Evolutionary conservation across 2,888 invertebrate genomes (phyloP), one percentile per base, ranked within the genome.

Genomic region (Leptopilina myrica): DNA sequence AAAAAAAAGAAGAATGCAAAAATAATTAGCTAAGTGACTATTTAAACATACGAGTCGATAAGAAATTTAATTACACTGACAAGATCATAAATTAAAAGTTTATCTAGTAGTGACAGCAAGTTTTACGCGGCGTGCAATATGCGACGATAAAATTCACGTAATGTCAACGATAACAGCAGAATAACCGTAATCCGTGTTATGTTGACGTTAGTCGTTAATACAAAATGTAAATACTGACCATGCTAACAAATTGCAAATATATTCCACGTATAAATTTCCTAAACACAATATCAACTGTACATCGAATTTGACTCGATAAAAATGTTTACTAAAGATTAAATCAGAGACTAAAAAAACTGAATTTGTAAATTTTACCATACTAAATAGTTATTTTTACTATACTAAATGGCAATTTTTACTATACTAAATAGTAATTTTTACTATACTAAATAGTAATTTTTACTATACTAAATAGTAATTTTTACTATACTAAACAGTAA

Each of bases 141-240:
- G 73, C 73, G 14, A 73, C 73, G 73, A 73, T 73, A 73, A 73
- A 56, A 73, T 56, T 73, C 73, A 56, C 73, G 73, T 73, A 73
- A 73, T 73, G 73, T 56, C 73, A 73, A 73, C 73, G 73, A 73
- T 73, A 73, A 73, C 53, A 33, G 73, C 56, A 56, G 56, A 73
- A 73, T 73, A 73, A 73, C 73, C 53, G 73, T 73, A 73, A 73
- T 73, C 73, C 56, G 20, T 73, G 73, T 26, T 53, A 14, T n/a
- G 73, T 53, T 73, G 73, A 73, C 73, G 73, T 56, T 20, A 53
- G 33, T 33, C 33, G 73, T 73, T 73, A 73, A 53, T 73, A 73
- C 53, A 73, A 73, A 73, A 69, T 69, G 53, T 53, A 69, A 69
- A 73, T 73, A 53, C 49, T 26, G 53, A 14, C 69, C 26, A 33